A percentile compares a stretch with the other conserved stretches of the same genome.
Evolutionary conservation across 2,113 vertebrate species (phyloP).

Genomic region (Prunella fulvescens): DNA sequence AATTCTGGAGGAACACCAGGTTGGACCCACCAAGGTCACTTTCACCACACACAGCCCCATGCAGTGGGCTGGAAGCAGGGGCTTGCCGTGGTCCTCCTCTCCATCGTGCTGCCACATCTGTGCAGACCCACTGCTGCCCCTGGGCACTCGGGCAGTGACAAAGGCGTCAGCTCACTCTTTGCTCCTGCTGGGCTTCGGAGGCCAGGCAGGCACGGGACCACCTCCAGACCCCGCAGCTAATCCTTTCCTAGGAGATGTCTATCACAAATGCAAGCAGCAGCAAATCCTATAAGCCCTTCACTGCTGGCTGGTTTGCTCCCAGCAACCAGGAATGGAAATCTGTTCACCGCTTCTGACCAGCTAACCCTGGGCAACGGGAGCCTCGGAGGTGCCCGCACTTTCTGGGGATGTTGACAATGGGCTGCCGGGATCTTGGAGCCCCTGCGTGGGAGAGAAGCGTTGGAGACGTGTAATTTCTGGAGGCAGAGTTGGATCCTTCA

Average conservation of each 20-base stretch:
- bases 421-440: not conserved
- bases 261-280: not conserved
- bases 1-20: not conserved
- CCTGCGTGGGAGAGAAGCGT: rapidly evolving
- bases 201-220: not conserved
- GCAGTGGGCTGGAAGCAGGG: not conserved
- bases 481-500: not conserved
- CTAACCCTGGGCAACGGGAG: not conserved
- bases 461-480: rapidly evolving
- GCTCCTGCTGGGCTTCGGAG: not conserved
- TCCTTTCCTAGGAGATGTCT: slow-evolving; percentile 16
- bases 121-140: rapidly evolving
- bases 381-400: not conserved
- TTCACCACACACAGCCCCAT: not conserved
- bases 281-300: not conserved
- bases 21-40: rapidly evolving
- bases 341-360: not conserved
- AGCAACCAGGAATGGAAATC: not conserved
- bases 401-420: not conserved
- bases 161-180: not conserved
- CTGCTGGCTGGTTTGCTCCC: not conserved
- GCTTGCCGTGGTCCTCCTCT: not conserved
- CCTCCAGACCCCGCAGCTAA: not conserved
- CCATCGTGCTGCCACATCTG: not conserved
- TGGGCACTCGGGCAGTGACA: not conserved